Conservation (phyloP, 2,113 vertebrate species). For the Perca schrenkii region DNA sequence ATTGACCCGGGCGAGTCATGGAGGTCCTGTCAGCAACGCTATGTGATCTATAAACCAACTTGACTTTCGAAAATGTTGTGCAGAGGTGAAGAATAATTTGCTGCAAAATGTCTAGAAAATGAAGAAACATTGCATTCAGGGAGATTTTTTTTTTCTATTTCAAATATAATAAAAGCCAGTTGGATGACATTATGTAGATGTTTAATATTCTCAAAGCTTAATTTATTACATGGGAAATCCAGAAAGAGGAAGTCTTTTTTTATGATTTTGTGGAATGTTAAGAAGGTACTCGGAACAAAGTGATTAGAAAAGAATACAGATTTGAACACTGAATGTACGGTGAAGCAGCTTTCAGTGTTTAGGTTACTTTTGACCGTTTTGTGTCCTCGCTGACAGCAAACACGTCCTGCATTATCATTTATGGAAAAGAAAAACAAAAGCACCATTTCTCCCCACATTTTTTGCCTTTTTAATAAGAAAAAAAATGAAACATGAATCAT, state of each 20-base stretch:
- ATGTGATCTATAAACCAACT: background rate
- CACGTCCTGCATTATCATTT: background rate
- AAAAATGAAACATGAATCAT: constrained; percentile 80
- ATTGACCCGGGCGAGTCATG: constrained; percentile 5
- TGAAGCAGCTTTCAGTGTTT: background rate
- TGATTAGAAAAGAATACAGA: background rate
- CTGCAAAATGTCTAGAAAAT: background rate
- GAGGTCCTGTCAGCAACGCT: background rate
- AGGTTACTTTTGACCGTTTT: background rate
- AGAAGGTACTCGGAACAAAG: background rate
- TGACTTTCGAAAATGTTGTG: background rate
- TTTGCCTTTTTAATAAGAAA: constrained; percentile 86
- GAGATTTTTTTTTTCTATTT: background rate
- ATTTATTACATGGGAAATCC: background rate
- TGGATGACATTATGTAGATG: background rate
- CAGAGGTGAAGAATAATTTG: background rate
- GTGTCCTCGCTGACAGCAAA: background rate
- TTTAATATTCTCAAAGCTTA: background rate
- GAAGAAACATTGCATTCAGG: background rate
- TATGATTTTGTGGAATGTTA: background rate
- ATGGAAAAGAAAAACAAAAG: constrained; percentile 14
- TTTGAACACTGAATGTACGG: background rate
- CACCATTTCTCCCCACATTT: constrained; percentile 68
- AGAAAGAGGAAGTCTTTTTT: background rate
- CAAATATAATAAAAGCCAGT: background rate